phyloP scores from a whole-genome alignment of 2,888 invertebrate species.

The Troides helena region DNA sequence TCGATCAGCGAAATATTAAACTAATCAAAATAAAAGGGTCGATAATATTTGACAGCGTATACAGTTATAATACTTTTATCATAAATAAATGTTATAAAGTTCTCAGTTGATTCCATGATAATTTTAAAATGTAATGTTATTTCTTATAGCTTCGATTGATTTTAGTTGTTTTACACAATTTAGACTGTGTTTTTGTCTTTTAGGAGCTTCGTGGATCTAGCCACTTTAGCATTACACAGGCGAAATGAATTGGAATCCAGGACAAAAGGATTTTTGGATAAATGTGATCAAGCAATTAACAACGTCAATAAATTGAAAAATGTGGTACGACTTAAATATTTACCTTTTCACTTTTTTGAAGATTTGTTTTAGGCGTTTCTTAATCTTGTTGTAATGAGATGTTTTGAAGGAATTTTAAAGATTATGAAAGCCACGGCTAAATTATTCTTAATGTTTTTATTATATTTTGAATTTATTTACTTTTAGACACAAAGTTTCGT shows the following conservation, averaged over 20 bases:
- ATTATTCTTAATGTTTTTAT: background rate
- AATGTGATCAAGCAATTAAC: slow-evolving; percentile 62
- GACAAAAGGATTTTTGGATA: slow-evolving; percentile 53
- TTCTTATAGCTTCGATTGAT: slow-evolving; percentile 10
- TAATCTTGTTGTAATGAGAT: no score
- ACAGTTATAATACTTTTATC: background rate
- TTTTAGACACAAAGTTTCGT: slow-evolving; percentile 56
- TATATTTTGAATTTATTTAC: slow-evolving; percentile 15
- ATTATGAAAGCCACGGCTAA: no score
- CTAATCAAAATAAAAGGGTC: background rate
- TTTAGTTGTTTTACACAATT: background rate
- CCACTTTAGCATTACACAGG: slow-evolving; percentile 62
- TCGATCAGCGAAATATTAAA: background rate
- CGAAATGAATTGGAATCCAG: slow-evolving; percentile 66
- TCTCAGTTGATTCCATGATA: background rate
- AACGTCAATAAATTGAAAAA: slow-evolving; percentile 60
- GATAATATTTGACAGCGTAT: background rate
- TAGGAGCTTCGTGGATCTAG: slow-evolving; percentile 71
- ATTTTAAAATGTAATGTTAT: slow-evolving; percentile 9
- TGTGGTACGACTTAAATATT: slow-evolving; percentile 48
- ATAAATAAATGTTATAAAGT: background rate
- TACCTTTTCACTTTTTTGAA: background rate
- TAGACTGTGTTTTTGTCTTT: slow-evolving; percentile 35
- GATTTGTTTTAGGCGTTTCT: background rate
- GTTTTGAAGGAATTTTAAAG: no score